Base-by-base conservation (phyloP, 2,797 vertebrate genomes). In the Cryptoblepharus egeriae region DNA sequence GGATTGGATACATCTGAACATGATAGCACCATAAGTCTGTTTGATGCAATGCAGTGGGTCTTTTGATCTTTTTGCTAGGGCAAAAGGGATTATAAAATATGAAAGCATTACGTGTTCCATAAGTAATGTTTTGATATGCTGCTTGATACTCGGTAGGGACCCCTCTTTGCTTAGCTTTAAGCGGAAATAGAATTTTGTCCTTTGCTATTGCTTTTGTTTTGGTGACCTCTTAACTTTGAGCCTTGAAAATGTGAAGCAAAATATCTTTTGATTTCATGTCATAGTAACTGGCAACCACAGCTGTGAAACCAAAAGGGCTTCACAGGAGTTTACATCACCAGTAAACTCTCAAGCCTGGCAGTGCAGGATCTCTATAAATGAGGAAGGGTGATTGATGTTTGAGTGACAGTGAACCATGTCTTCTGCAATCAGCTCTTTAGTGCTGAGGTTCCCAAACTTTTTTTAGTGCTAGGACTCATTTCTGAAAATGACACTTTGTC, bases 31-130 rank as follows among this genome's bases (percentile, higher is more conserved):
- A 20, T n/a, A 70, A 70, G 16, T 58, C 55, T 85, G 67, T 30
- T 63, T 76, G 78, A 74, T 81, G 75, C 63, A 39, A 9, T 52
- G 30, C 32, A 18, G 57, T 60, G 64, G 24, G 22, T 37, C 28
- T 73, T 81, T 85, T 74, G 39, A 58, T 61, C 7, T 81, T 26
- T 22, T 75, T 67, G 39, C 61, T 57, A 30, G 39, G 60, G 52
- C 12, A 13, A 61, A 79, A n/a, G 30, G 28, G 26, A 81, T 85
- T 60, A 77, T 68, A 60, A 68, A 81, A 77, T 73, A 8, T n/a
- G n/a, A 78, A 81, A 85, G 42, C 39, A 32, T 11, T 10, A 9
- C 49, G 52, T 81, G 55, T 78, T 74, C 63, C n/a, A 16, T 67
- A 60, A 74, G 32, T 20, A 52, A 10, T 60, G 42, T 60, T 78